Base-by-base conservation (phyloP, 92 coral and sea anemone genomes). In the Parazoanthus darwini region DNA sequence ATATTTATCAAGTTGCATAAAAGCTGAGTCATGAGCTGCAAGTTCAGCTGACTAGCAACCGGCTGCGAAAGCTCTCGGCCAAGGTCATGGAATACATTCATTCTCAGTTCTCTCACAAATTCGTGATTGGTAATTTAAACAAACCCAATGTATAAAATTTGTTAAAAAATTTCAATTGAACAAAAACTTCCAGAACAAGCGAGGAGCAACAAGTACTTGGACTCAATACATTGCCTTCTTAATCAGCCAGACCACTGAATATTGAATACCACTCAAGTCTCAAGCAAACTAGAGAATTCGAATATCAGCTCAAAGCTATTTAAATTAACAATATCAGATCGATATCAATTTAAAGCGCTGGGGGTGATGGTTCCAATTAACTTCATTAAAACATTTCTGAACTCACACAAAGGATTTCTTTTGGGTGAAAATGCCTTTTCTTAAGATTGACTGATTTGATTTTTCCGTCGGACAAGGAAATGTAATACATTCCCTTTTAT, bases 401-500 rank as follows among this genome's bases (percentile, higher is more conserved):
- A 75, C 10, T 54, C 80, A 39, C 33, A 25, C 29, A 76, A 39
- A 76, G 11, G 33, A 33, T 43, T 72, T 72, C 8, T 22, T 4
- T 63, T 58, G 0, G 23, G 18, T 48, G 51, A 48, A 48, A 48
- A 48, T 11, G n/a, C 70, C 70, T 20, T 26, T 8, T 63, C 70
- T 63, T 26, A 54, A 54, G 13, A 15, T 14, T 15, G 6, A 7
- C 70, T 63, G 26, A 18, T 63, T 63, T 63, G 6, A 22, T 23
- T 63, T 39, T 37, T 7, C 4, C 7, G 33, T 29, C 33, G 33
- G 42, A 10, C 23, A 37, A 13, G 59, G 20, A 54, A 54, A 48
- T 48, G 51, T 48, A 48, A 15, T n/a, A 75, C 80, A 76, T 39
- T 76, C 80, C 54, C 80, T 20, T 37, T 76, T 39, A 76, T 39